Base-by-base conservation (phyloP, 2,888 invertebrate genomes). In the Aphodius sticticus region DNA sequence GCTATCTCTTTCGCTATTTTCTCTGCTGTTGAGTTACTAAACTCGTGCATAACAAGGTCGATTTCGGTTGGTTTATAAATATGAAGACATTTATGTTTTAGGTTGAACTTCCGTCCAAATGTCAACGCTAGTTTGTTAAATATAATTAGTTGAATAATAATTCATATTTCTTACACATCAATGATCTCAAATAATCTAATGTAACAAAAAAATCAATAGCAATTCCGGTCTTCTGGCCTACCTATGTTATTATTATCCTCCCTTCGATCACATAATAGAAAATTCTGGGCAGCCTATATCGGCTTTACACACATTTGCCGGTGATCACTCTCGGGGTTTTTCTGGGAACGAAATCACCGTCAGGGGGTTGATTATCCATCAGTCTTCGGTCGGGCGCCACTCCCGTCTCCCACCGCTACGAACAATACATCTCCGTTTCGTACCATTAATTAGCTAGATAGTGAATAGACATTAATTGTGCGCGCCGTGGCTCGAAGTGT, bases 391-490 rank as follows among this genome's bases (percentile, higher is more conserved):
- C 53, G 53, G 53, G 53, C 53, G 53, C 9, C 53, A 12, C 53
- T 53, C 53, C 53, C 53, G 53, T 12, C 53, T 53, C 53, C 53
- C 53, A 53, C 53, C 53, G 53, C 53, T 12, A 53, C 53, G 53
- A 12, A 53, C 53, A 53, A 53, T 53, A 53, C 53, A 53, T 53
- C 53, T 53, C 53, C 53, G 53, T 53, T 53, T 53, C 53, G 53
- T 53, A 53, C 53, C 53, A 53, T 53, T 53, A 53, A 53, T 53
- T 53, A 53, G 53, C 53, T 5, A 12, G 53, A 53, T 53, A 53
- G 53, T 53, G 53, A 53, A 53, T 53, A 53, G 53, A 53, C 53
- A 53, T 53, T 53, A 53, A 53, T 53, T 53, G 53, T 53, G 53
- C 53, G 9, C 53, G 53, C 53, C 53, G 12, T 5, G 12, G 53